These are phyloP conservation scores for Aleiodes testaceus DNA, from an alignment of 2,888 invertebrate genomes.

Conservation along the genomic window DNA sequence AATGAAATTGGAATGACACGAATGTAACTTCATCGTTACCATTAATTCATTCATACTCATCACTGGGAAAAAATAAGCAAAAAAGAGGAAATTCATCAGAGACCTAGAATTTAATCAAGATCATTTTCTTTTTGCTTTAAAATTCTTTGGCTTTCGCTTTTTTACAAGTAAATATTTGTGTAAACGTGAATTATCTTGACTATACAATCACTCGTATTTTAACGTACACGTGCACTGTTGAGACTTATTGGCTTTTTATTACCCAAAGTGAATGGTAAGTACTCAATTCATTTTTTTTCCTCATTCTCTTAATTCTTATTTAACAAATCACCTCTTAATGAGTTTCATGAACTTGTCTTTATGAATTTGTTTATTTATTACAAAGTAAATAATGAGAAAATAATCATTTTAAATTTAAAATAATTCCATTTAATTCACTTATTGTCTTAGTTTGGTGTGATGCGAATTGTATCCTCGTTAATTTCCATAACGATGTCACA, in stretches of 20 bases:
- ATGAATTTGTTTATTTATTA: conserved; percentile 9
- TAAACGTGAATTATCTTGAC: conserved; percentile 12
- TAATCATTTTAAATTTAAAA: too few relatives aligned
- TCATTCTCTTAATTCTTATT: not conserved
- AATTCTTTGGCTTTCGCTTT: conserved; percentile 25
- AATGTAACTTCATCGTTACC: not conserved
- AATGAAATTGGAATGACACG: conserved; percentile 11
- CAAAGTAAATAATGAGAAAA: too few relatives aligned
- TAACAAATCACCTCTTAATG: not conserved
- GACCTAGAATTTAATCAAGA: conserved; percentile 20
- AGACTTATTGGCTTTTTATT: conserved; percentile 20
- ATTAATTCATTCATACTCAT: not conserved
- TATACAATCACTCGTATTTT: conserved; percentile 21
- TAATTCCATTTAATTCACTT: not conserved
- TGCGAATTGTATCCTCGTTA: not conserved
- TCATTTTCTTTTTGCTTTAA: conserved; percentile 2
- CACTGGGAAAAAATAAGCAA: not conserved
- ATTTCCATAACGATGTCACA: conserved; percentile 37
- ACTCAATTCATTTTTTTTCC: conserved; percentile 13
- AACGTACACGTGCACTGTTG: conserved; percentile 18
- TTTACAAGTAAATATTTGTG: not conserved
- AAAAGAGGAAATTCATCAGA: not conserved
- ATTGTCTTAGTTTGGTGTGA: conserved; percentile 24
- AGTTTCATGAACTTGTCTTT: not conserved
- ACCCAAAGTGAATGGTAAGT: conserved; percentile 22